Percentiles rank a stretch among this genome's conserved stretches.
These are phyloP conservation scores for Ramphastos sulfuratus DNA, from an alignment of 2,113 vertebrate genomes.

Conservation along the genomic window DNA sequence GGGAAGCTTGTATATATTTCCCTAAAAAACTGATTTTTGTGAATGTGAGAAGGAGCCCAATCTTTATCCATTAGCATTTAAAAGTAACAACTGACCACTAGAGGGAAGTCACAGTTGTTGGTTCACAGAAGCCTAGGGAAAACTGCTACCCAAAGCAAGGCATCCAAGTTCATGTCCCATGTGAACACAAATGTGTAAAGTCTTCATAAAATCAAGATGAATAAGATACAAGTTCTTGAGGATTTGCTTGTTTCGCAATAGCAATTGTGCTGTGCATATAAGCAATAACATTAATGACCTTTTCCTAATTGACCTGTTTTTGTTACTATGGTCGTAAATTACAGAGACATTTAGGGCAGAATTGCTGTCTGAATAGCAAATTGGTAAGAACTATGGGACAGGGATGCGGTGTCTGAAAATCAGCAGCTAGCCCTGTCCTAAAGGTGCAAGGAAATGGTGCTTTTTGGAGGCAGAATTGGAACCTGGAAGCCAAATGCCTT, in stretches of 20 bases:
- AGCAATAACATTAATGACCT: background rate
- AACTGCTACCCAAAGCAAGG: background rate
- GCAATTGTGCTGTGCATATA: background rate
- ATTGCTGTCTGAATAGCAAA: background rate
- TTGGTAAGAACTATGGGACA: background rate
- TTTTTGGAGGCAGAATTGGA: background rate
- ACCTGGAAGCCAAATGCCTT: background rate
- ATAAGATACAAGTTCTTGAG: background rate
- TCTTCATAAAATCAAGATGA: background rate
- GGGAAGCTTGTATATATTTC: background rate
- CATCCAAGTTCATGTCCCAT: background rate
- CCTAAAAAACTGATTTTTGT: background rate
- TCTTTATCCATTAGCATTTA: background rate
- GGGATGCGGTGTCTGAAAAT: background rate
- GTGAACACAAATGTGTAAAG: background rate
- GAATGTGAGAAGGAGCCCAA: background rate
- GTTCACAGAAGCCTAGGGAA: background rate
- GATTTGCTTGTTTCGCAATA: background rate
- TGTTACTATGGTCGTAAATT: background rate
- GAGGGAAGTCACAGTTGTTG: background rate
- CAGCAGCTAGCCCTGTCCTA: background rate
- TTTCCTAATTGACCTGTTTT: background rate
- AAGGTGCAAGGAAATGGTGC: rapidly evolving
- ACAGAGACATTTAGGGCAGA: background rate
- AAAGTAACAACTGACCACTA: background rate